Conservation (phyloP, 2,888 invertebrate species). For the Didymodactylos carnosus region DNA sequence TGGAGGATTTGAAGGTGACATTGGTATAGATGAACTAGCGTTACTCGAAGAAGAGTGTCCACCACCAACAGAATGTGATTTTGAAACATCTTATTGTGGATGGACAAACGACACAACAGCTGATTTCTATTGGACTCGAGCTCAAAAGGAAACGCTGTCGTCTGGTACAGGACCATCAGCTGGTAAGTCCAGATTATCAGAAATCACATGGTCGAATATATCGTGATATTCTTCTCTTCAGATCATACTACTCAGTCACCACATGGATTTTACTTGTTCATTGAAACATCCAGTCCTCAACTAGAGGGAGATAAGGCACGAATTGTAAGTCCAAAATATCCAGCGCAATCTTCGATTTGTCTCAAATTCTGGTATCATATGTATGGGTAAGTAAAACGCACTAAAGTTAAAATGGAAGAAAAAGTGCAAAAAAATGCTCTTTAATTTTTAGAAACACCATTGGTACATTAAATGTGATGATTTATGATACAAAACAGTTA, state of each 20-base stretch:
- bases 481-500: conserved; percentile 1
- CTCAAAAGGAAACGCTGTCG: conserved; percentile 21
- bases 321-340: conserved; percentile 4
- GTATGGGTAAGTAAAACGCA: too few relatives aligned
- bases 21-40: conserved; percentile 28
- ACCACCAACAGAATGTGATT: conserved; percentile 18
- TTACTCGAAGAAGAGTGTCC: conserved; percentile 19
- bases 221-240: too few relatives aligned
- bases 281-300: conserved; percentile 20
- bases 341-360: conserved; percentile 6
- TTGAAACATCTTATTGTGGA: conserved; percentile 15
- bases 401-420: too few relatives aligned
- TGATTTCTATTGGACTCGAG: conserved; percentile 25
- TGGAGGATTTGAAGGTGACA: conserved; percentile 3
- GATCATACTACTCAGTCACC: neutral
- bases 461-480: conserved; percentile 1
- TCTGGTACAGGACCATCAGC: conserved; percentile 20
- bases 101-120: conserved; percentile 23
- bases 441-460: too few relatives aligned
- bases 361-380: conserved; percentile 17
- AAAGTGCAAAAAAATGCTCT: too few relatives aligned
- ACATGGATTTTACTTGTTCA: conserved; percentile 24
- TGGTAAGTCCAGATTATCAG: too few relatives aligned
- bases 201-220: too few relatives aligned
- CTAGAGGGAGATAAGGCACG: conserved; percentile 20